Base-by-base conservation (phyloP, 2,888 invertebrate genomes). In the Polylopha cassiicola region DNA sequence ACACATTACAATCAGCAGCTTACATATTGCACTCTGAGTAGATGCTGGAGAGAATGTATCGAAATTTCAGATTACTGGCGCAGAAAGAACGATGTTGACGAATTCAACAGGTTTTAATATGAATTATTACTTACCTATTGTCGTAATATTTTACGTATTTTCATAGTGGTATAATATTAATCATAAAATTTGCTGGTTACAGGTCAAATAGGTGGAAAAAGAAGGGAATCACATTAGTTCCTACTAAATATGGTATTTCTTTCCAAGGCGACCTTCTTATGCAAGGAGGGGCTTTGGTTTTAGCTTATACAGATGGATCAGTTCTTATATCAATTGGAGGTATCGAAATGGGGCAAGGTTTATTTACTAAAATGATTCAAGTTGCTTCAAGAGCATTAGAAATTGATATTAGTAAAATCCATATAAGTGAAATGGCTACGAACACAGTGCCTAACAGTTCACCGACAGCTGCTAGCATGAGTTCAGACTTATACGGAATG, bases 341-440 rank as follows among this genome's bases (percentile, higher is more conserved):
- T 8, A 90, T 92, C 30, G 96, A 96, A 87, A 95, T 96, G 94
- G 96, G 96, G 0, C 96, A 96, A 79, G 96, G 96, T 0, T 81
- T 96, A 3, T 93, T 93, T 63, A 95, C 95, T 0, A 96, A 96
- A 86, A 94, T 95, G 91, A 90, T 93, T 43, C 95, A 95, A 87
- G 89, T 94, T 0, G 92, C 93, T 0, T 91, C 92, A 43, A 86
- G 86, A 57, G 87, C 84, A 5, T 67, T 94, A 18, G 89, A 87
- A 46, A 86, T 92, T 16, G 86, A 90, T 8, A 70, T 87, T 1
- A 73, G 80, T 0, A 88, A 88, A 67, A 91, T 94, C 52, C 89
- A 92, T 56, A 90, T 93, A 17, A 87, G 88, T 37, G 93, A 94
- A 76, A 92, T 92, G 45, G 76, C 91, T 2, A 93, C 93, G 0